A percentile compares a stretch with the other conserved stretches of the same genome.
Conservation (phyloP, 2,888 invertebrate genomes). For the Agrotis exclamationis region DNA sequence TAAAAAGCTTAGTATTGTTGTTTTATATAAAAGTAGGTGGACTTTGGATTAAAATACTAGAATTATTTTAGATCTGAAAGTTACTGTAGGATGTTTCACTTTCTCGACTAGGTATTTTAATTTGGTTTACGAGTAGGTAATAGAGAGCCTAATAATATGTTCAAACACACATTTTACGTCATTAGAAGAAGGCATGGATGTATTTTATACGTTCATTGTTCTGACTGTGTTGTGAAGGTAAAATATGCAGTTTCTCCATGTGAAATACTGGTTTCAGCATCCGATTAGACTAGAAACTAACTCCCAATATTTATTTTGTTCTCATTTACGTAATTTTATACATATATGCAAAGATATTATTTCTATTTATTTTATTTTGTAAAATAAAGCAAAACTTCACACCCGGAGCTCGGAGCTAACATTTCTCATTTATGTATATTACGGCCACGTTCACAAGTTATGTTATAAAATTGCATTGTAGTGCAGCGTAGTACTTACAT, state of each 20-base stretch:
- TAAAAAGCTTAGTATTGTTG: background rate
- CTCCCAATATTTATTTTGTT: no score
- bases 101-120: background rate
- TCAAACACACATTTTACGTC: background rate
- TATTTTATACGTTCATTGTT: no score
- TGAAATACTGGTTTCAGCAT: no score
- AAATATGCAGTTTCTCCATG: no score
- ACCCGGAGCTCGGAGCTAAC: slow-evolving; percentile 30
- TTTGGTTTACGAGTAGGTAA: no score
- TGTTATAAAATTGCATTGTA: slow-evolving; percentile 58
- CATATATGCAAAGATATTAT: background rate
- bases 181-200: no score
- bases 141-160: background rate
- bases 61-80: background rate
- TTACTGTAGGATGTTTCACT: background rate
- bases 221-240: no score
- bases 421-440: slow-evolving; percentile 57
- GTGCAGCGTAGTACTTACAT: slow-evolving; percentile 88
- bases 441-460: slow-evolving; percentile 59
- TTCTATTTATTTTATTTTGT: slow-evolving; percentile 18
- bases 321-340: no score
- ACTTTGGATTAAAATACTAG: slow-evolving; percentile 32
- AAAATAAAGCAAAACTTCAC: slow-evolving; percentile 29
- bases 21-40: slow-evolving; percentile 7
- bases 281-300: no score